Base-by-base conservation (phyloP, 2,113 vertebrate species). In the Chlorodrepanis virens region DNA sequence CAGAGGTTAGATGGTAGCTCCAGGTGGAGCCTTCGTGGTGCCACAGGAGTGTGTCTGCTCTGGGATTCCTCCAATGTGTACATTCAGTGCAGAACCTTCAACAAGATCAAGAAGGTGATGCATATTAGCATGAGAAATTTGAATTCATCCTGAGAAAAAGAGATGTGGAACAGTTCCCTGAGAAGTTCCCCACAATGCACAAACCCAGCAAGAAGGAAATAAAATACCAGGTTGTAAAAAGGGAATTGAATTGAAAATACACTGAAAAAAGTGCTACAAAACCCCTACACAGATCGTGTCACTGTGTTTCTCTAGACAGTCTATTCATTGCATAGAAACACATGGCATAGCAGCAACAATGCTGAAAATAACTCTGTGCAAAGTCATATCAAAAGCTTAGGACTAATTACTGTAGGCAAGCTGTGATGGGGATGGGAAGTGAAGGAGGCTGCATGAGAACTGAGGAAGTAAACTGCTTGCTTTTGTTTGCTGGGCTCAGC, bases 1-100 rank as follows among this genome's bases (percentile, higher is more conserved):
- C 29, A 25, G 3, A 37, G 9, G 18, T 11, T 19, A 10, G 13
- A 42, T 61, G 59, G 31, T n/a, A 22, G 54, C n/a, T 59, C 25
- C 14, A 1, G 1, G 0, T 31, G 44, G 82, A 61, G 25, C 27
- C 80, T 65, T 53, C 35, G 4, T 1, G 1, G 21, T 27, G 49
- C 57, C 53, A 1, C 7, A 4, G 11, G 11, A 53, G 22, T 11
- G 16, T 64, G 33, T 39, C 75, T 80, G n/a, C 50, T 47, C 42
- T 14, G 50, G 24, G 68, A 24, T 29, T 29, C 15, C 49, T 77
- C 79, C 33, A 3, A 4, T 5, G 54, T 5, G 2, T 12, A 11
- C 0, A 0, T 42, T 60, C 63, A 35, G 29, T 33, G 35, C n/a
- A 65, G 68, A 49, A 19, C 54, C 28, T 22, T 40, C 21, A 68